Percentiles rank a stretch among this genome's conserved stretches.
Conservation (phyloP, 2,888 invertebrate genomes). For the Cheilosia variabilis region DNA sequence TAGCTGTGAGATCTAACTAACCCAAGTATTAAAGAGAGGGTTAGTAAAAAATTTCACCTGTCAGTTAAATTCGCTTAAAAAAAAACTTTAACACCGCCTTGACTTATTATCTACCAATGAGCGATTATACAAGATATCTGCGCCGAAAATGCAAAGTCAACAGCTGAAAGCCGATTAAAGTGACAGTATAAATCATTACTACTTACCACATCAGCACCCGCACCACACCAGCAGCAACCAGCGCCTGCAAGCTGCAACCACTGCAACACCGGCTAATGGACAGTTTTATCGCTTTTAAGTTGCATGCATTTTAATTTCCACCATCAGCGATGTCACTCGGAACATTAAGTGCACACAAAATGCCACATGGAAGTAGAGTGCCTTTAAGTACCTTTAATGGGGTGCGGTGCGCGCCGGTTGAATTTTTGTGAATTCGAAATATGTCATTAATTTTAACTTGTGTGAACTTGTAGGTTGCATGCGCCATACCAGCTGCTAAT, state of each 20-base stretch:
- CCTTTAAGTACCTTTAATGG: slow-evolving; percentile 34
- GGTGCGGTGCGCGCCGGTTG: slow-evolving; percentile 50
- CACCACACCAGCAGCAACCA: not conserved
- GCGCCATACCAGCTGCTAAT: not conserved
- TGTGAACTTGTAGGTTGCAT: not conserved
- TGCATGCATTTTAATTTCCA: slow-evolving; percentile 46
- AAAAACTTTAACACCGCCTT: too few relatives aligned
- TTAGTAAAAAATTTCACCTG: too few relatives aligned
- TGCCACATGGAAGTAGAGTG: slow-evolving; percentile 50
- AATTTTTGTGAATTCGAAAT: slow-evolving; percentile 33
- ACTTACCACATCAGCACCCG: not conserved
- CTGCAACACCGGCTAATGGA: slow-evolving; percentile 15
- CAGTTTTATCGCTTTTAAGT: slow-evolving; percentile 47
- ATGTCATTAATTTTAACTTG: not conserved
- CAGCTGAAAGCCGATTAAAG: slow-evolving; percentile 26
- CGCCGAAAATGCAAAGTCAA: slow-evolving; percentile 15
- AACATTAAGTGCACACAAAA: slow-evolving; percentile 50
- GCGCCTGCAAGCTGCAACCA: not conserved
- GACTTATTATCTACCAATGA: not conserved
- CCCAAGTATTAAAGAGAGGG: too few relatives aligned
- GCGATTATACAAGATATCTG: not conserved
- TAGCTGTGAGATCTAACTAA: too few relatives aligned
- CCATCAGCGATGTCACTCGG: slow-evolving; percentile 41
- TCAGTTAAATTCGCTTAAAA: too few relatives aligned
- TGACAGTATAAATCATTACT: slow-evolving; percentile 9